Evolutionary conservation across 2,797 vertebrate genomes (phyloP), one percentile per base, ranked within the genome.

Genomic region (Valencia hispanica): DNA sequence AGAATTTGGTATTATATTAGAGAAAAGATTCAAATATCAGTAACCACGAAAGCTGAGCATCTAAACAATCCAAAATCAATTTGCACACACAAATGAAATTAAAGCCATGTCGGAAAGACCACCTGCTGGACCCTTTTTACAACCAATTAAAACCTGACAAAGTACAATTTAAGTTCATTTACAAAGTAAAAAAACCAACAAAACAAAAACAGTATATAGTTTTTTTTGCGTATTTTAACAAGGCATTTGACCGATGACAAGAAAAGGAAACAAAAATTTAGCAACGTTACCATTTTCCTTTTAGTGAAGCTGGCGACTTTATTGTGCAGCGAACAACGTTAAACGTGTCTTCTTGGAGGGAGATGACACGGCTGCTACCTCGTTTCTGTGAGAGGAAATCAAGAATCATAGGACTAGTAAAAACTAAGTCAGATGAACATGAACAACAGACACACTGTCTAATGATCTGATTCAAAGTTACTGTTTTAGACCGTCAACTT

Each of bases 281-380:
- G 36, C 73, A 73, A 18, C 11, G 27, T 87, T 92, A 94, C 93
- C 93, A 94, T 94, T 79, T 68, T 76, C 79, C 78, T 43, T 85
- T 27, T 55, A 5, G 61, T 83, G 73, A 70, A 51, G 25, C 79
- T 50, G 78, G 30, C 8, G 61, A 74, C 77, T 71, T 57, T 73
- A 79, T 1, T 78, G 70, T 84, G 81, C 85, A 72, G 77, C 55
- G 82, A 82, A 25, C 68, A 22, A 75, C 25, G 50, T 81, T 82
- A 43, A 45, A 72, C 57, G 17, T 45, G 63, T 81, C 39, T 77
- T 77, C 80, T 75, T 55, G 32, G 73, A 75, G 80, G 72, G 74
- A 74, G 83, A 15, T 69, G 81, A 69, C 47, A 69, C 41, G 47
- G 79, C 48, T 68, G 79, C 68, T 68, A n/a, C 74, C 73, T 83